Evolutionary conservation across 2,797 vertebrate genomes (phyloP).

Genomic region (Eulemur mongoz): DNA sequence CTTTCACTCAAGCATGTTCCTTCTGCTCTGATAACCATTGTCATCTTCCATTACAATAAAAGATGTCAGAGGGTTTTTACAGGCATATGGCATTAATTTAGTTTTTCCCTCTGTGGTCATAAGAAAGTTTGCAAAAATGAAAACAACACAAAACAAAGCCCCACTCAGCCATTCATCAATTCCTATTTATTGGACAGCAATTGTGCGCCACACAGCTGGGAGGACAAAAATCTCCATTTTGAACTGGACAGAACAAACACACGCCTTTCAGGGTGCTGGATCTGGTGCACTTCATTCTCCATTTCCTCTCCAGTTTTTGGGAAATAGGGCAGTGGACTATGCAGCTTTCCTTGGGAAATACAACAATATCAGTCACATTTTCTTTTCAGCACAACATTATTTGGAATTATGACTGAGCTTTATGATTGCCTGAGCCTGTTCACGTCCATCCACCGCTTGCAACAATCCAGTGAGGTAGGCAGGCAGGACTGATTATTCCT

Average conservation of each 20-base stretch:
- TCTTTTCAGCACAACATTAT: not conserved
- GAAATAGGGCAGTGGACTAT: not conserved
- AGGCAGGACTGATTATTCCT: not conserved
- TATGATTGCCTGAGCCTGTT: not conserved
- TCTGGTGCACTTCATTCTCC: not conserved
- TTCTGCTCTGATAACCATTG: slow-evolving; percentile 73
- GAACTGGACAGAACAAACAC: not conserved
- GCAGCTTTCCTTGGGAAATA: not conserved
- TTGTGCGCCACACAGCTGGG: not conserved
- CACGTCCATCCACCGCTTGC: not conserved
- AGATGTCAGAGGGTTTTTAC: slow-evolving; percentile 65
- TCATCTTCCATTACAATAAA: slow-evolving; percentile 61
- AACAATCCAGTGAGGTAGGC: not conserved
- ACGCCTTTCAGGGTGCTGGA: not conserved
- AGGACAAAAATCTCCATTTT: not conserved
- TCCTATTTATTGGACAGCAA: not conserved
- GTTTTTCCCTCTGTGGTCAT: slow-evolving; percentile 39
- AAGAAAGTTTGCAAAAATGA: slow-evolving; percentile 56
- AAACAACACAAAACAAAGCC: slow-evolving; percentile 67
- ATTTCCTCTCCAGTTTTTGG: not conserved
- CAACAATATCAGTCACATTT: not conserved
- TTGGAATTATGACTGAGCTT: not conserved
- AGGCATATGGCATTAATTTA: slow-evolving; percentile 65
- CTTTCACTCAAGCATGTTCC: slow-evolving; percentile 53
- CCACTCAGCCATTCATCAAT: slow-evolving; percentile 6